These are phyloP conservation scores for Sphyrna mokarran DNA, from an alignment of 2,113 vertebrate species.

Conservation along the genomic window DNA sequence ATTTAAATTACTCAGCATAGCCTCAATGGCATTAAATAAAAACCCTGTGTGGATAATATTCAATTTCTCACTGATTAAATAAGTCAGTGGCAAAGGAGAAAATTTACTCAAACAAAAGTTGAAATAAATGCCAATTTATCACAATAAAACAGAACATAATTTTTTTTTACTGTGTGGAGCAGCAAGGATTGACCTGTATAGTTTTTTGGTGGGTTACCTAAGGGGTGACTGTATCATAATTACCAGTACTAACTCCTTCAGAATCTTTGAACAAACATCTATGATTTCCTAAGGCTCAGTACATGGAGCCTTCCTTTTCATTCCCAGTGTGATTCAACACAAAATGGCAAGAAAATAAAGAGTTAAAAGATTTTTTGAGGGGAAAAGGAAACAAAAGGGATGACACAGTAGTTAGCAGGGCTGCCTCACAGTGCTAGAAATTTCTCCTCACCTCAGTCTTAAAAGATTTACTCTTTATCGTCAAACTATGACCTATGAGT, in stretches of 20 bases:
- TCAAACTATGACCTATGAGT: no score
- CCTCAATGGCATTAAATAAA: background rate
- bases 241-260: background rate
- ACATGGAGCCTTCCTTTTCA: background rate
- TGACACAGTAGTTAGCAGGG: no score
- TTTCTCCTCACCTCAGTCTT: no score
- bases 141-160: background rate
- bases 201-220: background rate
- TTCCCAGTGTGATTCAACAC: background rate
- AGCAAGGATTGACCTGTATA: background rate
- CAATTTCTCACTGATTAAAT: constrained; percentile 7
- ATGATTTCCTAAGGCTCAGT: background rate
- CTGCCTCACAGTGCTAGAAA: no score
- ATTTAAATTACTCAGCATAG: constrained; percentile 15
- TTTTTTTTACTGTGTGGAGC: background rate
- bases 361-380: background rate
- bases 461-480: no score
- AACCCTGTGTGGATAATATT: constrained; percentile 7
- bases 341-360: background rate
- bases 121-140: background rate
- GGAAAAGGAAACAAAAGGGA: background rate
- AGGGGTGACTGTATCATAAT: background rate
- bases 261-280: background rate
- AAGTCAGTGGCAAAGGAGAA: background rate
- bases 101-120: constrained; percentile 1